Percentiles rank a stretch among this genome's conserved stretches.
These are phyloP conservation scores for Loriculus beryllinus DNA, from an alignment of 2,797 vertebrate species.

Conservation along the genomic window DNA sequence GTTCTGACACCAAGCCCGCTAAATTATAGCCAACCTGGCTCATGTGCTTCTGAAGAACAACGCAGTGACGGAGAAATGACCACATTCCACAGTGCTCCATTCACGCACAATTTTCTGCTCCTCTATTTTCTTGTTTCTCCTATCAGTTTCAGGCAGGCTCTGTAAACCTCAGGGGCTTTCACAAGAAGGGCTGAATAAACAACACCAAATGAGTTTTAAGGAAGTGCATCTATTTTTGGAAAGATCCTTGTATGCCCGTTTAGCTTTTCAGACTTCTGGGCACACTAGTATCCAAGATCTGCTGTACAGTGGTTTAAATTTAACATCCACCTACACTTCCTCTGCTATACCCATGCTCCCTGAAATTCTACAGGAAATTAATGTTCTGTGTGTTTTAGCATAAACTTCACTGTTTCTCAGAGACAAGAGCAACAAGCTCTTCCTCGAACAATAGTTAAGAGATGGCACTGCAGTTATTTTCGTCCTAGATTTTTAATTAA, in stretches of 20 bases:
- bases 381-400: neutral
- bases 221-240: conserved; percentile 15
- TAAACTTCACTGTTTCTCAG: neutral
- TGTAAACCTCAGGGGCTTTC: neutral
- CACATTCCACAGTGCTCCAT: neutral
- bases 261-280: neutral
- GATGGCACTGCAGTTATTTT: neutral
- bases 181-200: conserved; percentile 13
- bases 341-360: neutral
- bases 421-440: neutral
- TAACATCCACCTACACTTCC: conserved; percentile 19
- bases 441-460: neutral
- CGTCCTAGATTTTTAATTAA: conserved; percentile 52
- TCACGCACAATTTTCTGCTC: neutral
- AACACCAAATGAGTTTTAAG: neutral
- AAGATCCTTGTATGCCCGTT: neutral
- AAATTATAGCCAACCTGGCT: neutral
- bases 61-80: neutral
- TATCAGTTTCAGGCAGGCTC: neutral
- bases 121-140: neutral
- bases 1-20: neutral
- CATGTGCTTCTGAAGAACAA: neutral
- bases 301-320: neutral
- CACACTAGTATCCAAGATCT: neutral
- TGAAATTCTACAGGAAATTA: conserved; percentile 14